These are phyloP conservation scores for Setophaga kirtlandii DNA, from an alignment of 2,113 vertebrate genomes.

Conservation along the genomic window DNA sequence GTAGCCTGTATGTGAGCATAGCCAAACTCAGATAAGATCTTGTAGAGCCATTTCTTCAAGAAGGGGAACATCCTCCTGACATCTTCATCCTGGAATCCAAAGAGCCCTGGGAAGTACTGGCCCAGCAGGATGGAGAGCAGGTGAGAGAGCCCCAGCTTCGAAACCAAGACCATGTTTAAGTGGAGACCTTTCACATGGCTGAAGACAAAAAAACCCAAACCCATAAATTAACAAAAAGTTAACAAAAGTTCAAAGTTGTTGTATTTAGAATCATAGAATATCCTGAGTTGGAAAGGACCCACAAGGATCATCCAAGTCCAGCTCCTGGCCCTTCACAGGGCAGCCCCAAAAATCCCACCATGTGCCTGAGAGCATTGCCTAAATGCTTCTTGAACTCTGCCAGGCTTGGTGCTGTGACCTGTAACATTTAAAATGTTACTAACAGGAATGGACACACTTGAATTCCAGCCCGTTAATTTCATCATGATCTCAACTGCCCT, in stretches of 20 bases:
- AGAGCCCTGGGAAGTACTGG: constrained; percentile 41
- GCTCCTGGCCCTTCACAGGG: not conserved
- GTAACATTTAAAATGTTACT: not conserved
- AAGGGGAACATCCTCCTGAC: constrained; percentile 66
- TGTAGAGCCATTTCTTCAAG: constrained; percentile 54
- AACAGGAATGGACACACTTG: not conserved
- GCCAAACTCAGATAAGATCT: constrained; percentile 64
- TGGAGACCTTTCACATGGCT: constrained; percentile 79
- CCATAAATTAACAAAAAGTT: not conserved
- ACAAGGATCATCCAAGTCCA: not conserved
- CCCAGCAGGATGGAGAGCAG: constrained; percentile 69
- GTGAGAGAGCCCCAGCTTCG: not conserved
- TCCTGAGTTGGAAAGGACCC: not conserved
- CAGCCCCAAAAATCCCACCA: not conserved
- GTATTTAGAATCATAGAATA: not conserved
- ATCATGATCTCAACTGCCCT: not conserved
- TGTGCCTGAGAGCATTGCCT: rapidly evolving
- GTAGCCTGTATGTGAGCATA: constrained; percentile 79
- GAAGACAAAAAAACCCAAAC: not conserved
- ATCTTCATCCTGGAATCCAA: constrained; percentile 70
- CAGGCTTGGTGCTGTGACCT: not conserved
- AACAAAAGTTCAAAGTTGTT: not conserved
- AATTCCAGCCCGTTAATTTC: not conserved
- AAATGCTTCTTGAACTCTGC: not conserved
- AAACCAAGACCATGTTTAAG: constrained; percentile 62